Conservation (phyloP, 2,888 invertebrate genomes). For the Caenorhabditis drosophilae region DNA sequence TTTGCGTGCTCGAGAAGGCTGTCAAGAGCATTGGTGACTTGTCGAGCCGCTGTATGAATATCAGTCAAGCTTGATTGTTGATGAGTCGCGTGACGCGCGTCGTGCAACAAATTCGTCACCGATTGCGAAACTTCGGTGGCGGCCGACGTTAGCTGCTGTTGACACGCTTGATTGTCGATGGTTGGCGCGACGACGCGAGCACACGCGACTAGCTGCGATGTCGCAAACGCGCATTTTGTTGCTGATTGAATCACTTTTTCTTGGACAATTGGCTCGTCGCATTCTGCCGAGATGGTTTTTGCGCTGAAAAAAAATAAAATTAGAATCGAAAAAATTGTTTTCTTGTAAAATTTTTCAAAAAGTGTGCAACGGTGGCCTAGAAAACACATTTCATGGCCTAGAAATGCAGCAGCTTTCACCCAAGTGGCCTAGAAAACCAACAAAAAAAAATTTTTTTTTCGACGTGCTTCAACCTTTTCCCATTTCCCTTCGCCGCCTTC, state of each 20-base stretch:
- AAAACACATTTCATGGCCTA: too few relatives aligned
- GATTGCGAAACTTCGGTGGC: conserved; percentile 83
- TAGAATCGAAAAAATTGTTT: neutral
- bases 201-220: conserved; percentile 87
- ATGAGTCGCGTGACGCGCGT: conserved; percentile 67
- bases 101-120: conserved; percentile 85
- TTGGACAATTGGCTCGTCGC: conserved; percentile 79
- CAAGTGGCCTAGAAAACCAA: too few relatives aligned
- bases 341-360: neutral
- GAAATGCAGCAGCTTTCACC: too few relatives aligned
- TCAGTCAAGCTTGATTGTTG: conserved; percentile 74
- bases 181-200: conserved; percentile 74
- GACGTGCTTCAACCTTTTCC: neutral
- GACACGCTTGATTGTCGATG: conserved; percentile 74
- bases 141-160: conserved; percentile 89
- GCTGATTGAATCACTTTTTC: conserved; percentile 84
- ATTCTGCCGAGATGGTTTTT: conserved; percentile 88
- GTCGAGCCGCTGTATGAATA: conserved; percentile 80
- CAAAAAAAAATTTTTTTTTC: too few relatives aligned
- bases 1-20: conserved; percentile 88
- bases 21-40: conserved; percentile 80
- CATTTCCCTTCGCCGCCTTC: neutral
- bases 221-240: conserved; percentile 93
- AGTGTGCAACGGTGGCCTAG: neutral
- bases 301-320: conserved; percentile 75